Evolutionary conservation across 2,113 vertebrate genomes (phyloP).

Genomic region (Osmerus eperlanus): DNA sequence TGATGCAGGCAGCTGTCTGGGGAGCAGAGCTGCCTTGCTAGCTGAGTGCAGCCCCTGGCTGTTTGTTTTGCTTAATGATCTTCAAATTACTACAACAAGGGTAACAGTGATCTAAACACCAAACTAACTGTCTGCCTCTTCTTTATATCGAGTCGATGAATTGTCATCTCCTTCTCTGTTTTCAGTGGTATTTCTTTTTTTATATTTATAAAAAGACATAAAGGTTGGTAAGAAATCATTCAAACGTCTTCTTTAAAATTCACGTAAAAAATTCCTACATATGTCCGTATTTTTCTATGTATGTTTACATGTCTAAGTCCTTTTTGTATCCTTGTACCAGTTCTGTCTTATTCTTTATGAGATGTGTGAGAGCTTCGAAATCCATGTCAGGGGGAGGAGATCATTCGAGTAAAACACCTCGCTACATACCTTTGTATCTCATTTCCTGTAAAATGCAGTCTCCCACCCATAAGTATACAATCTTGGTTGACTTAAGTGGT

Average conservation of each 20-base stretch:
- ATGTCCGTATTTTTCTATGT: too few species aligned
- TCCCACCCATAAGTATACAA: background rate
- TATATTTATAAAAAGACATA: too few species aligned
- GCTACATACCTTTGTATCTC: background rate
- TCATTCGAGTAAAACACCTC: background rate
- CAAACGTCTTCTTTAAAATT: too few species aligned
- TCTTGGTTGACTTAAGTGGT: slow-evolving; percentile 4
- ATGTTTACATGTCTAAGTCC: too few species aligned
- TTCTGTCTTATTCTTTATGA: background rate
- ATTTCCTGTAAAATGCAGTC: background rate
- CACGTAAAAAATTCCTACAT: too few species aligned
- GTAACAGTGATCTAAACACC: slow-evolving; percentile 66
- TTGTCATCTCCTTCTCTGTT: too few species aligned
- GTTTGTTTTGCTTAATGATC: slow-evolving; percentile 68
- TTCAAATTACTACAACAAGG: slow-evolving; percentile 68
- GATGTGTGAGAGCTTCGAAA: background rate
- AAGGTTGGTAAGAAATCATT: too few species aligned
- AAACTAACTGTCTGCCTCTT: slow-evolving; percentile 37
- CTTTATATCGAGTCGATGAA: background rate
- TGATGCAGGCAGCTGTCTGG: slow-evolving; percentile 7
- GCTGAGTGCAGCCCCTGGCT: slow-evolving; percentile 40
- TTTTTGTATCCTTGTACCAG: too few species aligned
- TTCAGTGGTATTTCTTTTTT: too few species aligned
- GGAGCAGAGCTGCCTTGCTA: slow-evolving; percentile 49
- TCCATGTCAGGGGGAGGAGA: too few species aligned